A percentile compares a stretch with the other conserved stretches of the same genome.
Evolutionary conservation across 1,140 invertebrate genomes (phyloP).

Genomic region (Drosophila parvula): DNA sequence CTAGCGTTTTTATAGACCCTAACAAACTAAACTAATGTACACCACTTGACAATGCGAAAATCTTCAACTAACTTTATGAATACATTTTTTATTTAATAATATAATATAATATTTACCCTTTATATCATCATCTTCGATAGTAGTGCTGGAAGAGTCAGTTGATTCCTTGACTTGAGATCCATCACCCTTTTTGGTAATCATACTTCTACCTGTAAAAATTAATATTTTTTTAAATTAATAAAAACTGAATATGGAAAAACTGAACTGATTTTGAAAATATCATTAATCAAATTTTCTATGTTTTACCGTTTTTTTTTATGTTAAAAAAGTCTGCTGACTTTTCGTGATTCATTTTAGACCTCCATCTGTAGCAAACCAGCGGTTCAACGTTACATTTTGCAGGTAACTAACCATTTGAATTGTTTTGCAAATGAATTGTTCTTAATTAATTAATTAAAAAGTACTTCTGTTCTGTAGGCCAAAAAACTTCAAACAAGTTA

Average conservation of each 20-base stretch:
- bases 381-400: no score
- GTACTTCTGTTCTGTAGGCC: no score
- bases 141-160: slow-evolving; percentile 95
- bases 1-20: slow-evolving; percentile 1
- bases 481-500: no score
- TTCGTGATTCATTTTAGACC: no score
- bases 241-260: no score
- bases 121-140: slow-evolving; percentile 93
- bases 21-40: not conserved
- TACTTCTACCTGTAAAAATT: slow-evolving; percentile 85
- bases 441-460: no score
- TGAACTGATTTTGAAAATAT: not conserved
- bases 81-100: not conserved
- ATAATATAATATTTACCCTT: slow-evolving; percentile 88
- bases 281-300: no score
- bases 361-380: no score
- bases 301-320: no score
- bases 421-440: no score
- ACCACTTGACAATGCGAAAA: not conserved
- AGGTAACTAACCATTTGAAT: no score
- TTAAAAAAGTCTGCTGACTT: no score
- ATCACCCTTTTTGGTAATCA: slow-evolving; percentile 96
- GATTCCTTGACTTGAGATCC: slow-evolving; percentile 98
- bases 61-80: not conserved
- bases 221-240: not conserved